Base-by-base conservation (phyloP, 2,888 invertebrate species). In the Chrysodeixis includens region DNA sequence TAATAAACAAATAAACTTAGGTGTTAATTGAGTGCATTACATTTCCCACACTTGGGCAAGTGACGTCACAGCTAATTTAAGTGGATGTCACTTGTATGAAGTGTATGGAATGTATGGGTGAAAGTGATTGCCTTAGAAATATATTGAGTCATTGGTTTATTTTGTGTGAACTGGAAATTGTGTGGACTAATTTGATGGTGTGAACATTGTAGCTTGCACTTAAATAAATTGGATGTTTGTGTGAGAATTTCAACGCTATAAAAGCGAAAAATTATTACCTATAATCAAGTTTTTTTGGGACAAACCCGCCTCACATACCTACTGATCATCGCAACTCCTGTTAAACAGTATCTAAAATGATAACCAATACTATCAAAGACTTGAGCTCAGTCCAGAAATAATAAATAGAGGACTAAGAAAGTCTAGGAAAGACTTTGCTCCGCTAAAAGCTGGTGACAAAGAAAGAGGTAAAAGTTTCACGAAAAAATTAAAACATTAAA, bases 11-110 rank as follows among this genome's bases (percentile, higher is more conserved):
- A 85, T 82, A 83, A 83, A 77, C 74, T 81, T 82, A 80, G 83
- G 87, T 85, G 89, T 86, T 90, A 90, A 90, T 90, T 84, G 86
- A 81, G 74, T 60, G 61, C 67, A 75, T 82, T 75, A 76, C 81
- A 71, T 85, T 91, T 91, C 91, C 90, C 91, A 92, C 90, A 89
- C 85, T 86, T 84, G 75, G 76, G 69, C 67, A 65, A 49, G n/a
- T 88, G 85, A 87, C 84, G 84, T 83, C 84, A 77, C 30, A 55
- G 64, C 56, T 63, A 78, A 69, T 81, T 83, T 79, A 81, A 82
- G 83, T 83, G 76, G 73, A 76, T 75, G 71, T 78, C 62, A 62
- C 55, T 57, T 30, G 35, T 52, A 56, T 44, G 40, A 40, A 68
- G 60, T 49, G 55, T 18, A 18, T 14, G 66, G 73, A 73, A 73